A percentile compares a stretch with the other conserved stretches of the same genome.
phyloP scores from a whole-genome alignment of 2,113 vertebrate genomes.

The Mirounga angustirostris region DNA sequence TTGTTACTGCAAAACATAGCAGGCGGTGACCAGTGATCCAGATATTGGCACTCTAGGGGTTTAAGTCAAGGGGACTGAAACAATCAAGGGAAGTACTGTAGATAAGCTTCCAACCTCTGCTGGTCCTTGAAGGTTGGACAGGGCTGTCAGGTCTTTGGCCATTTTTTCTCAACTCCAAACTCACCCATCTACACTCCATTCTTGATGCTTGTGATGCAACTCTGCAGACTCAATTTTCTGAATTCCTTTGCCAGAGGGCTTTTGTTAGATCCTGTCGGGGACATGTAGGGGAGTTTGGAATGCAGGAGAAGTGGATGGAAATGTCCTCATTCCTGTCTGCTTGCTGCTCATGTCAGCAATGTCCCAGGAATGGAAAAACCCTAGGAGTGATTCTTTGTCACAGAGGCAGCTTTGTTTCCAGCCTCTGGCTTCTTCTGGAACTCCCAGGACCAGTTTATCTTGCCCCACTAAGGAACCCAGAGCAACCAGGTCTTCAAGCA shows the following conservation, averaged over 20 bases:
- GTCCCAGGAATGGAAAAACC: background rate
- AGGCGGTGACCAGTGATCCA: background rate
- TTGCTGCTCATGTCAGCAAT: background rate
- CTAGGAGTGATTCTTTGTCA: too few species aligned
- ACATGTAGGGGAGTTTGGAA: background rate
- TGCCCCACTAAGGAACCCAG: background rate
- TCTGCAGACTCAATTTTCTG: background rate
- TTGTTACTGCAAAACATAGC: background rate
- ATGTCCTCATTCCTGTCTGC: background rate
- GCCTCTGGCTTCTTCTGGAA: background rate
- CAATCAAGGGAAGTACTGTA: too few species aligned
- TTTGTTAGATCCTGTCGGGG: background rate
- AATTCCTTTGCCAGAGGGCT: background rate
- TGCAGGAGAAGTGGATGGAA: background rate
- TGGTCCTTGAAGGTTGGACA: background rate
- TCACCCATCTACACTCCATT: background rate
- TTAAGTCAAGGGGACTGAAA: background rate
- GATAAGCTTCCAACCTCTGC: too few species aligned
- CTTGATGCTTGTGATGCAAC: background rate
- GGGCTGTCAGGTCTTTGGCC: background rate
- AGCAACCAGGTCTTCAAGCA: background rate
- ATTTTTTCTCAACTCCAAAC: background rate
- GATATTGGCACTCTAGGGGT: rapidly evolving
- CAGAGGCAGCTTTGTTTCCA: background rate
- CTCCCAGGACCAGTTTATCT: background rate